Conservation (phyloP, 2,888 invertebrate species). For the Parascotia fuliginaria region DNA sequence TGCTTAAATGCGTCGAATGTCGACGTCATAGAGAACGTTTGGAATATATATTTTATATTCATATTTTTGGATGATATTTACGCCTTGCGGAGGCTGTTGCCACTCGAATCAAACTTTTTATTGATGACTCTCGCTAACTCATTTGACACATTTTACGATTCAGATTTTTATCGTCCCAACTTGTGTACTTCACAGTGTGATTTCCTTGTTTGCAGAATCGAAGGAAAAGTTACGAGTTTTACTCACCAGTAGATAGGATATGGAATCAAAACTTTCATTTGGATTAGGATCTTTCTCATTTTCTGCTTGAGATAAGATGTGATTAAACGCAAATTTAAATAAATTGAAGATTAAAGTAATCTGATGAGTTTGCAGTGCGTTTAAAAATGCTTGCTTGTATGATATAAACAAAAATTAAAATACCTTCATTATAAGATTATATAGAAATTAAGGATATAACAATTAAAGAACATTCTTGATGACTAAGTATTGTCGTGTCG, state of each 20-base stretch:
- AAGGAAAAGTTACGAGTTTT: conserved; percentile 15
- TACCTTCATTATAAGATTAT: not conserved
- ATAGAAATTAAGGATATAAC: conserved; percentile 5
- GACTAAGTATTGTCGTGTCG: conserved; percentile 57
- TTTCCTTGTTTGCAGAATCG: conserved; percentile 19
- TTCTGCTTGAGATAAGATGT: conserved; percentile 8
- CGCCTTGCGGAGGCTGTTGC: conserved; percentile 6
- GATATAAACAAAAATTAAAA: not conserved
- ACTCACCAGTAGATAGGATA: conserved; percentile 22
- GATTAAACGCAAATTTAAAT: conserved; percentile 9
- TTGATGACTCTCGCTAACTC: conserved; percentile 28
- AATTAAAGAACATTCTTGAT: conserved; percentile 16
- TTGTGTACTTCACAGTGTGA: conserved; percentile 25
- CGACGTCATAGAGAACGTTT: too few species aligned
- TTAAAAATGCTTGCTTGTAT: not conserved
- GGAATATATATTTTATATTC: not conserved
- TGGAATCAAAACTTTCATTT: conserved; percentile 15
- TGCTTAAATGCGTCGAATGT: too few species aligned
- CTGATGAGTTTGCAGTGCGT: not conserved
- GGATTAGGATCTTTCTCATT: conserved; percentile 13
- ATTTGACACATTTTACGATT: conserved; percentile 38
- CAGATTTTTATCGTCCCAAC: conserved; percentile 36
- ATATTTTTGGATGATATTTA: not conserved
- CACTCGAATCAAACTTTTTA: conserved; percentile 26
- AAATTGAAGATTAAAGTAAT: too few species aligned